Conservation (phyloP, 2,888 invertebrate species). For the Congeria kusceri region DNA sequence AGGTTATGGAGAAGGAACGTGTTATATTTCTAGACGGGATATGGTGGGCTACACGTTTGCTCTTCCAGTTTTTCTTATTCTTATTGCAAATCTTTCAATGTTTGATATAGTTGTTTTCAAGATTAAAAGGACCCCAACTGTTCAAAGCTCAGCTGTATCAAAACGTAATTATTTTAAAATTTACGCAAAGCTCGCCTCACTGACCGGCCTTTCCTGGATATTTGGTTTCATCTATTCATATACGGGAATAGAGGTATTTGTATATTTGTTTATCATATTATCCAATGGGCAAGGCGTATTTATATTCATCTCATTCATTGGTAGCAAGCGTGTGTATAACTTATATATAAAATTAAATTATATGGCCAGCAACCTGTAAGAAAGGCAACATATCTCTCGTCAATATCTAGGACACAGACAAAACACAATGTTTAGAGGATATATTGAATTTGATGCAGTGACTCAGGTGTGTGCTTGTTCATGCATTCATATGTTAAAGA, state of each 20-base stretch:
- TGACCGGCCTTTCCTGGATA: constrained; percentile 56
- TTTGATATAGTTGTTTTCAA: constrained; percentile 40
- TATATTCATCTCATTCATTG: constrained; percentile 55
- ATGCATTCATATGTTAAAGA: too few relatives aligned
- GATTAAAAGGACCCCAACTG: constrained; percentile 30
- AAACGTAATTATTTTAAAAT: constrained; percentile 44
- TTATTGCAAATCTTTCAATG: constrained; percentile 27
- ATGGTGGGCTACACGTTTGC: constrained; percentile 51
- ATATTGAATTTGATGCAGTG: too few relatives aligned
- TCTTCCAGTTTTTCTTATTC: constrained; percentile 28
- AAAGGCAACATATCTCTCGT: too few relatives aligned
- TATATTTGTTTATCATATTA: constrained; percentile 52
- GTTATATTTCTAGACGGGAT: constrained; percentile 37
- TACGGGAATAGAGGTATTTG: constrained; percentile 24
- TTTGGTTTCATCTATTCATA: constrained; percentile 44
- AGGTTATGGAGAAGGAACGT: constrained; percentile 47
- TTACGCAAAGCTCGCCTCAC: constrained; percentile 46
- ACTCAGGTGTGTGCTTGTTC: too few relatives aligned
- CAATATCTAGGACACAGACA: too few relatives aligned
- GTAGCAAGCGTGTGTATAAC: constrained; percentile 37
- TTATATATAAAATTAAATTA: constrained; percentile 20
- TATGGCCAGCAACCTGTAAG: background rate
- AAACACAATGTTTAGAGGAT: too few relatives aligned
- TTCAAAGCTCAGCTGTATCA: constrained; percentile 18
- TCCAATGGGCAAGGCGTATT: constrained; percentile 51